These are phyloP conservation scores for Oscheius onirici DNA, from an alignment of 2,888 invertebrate genomes.

Conservation along the genomic window DNA sequence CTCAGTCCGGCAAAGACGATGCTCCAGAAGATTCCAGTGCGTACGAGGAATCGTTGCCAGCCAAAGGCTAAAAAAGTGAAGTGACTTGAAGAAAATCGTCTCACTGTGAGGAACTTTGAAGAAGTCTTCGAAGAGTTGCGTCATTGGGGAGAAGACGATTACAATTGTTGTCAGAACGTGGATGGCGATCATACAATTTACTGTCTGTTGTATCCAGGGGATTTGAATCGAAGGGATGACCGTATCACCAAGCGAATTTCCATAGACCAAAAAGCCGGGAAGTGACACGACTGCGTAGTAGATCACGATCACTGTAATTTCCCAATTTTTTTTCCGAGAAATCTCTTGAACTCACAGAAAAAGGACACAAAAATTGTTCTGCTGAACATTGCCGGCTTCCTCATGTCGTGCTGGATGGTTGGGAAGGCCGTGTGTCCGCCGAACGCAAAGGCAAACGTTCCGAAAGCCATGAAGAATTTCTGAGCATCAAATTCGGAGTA, in stretches of 20 bases:
- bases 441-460: conserved; percentile 48
- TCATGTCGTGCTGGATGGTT: conserved; percentile 63
- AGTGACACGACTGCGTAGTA: conserved; percentile 45
- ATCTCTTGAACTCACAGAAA: conserved; percentile 35
- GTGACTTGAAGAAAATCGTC: too few relatives aligned
- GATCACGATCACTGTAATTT: conserved; percentile 37
- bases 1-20: conserved; percentile 60
- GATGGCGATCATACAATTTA: conserved; percentile 69
- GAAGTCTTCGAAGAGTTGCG: conserved; percentile 65
- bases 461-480: conserved; percentile 48
- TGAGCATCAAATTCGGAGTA: conserved; percentile 35
- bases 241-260: conserved; percentile 47
- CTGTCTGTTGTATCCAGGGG: conserved; percentile 49
- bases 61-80: conserved; percentile 45
- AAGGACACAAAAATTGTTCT: conserved; percentile 50
- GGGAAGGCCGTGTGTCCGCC: conserved; percentile 55
- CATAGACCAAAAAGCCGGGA: conserved; percentile 43
- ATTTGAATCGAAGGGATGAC: conserved; percentile 52
- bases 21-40: conserved; percentile 57
- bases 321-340: background rate
- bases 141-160: conserved; percentile 66
- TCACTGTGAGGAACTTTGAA: conserved; percentile 62
- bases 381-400: conserved; percentile 52
- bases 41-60: conserved; percentile 57
- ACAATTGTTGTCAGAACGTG: conserved; percentile 69